These are phyloP conservation scores for Luffia ferchaultella DNA, from an alignment of 2,888 invertebrate species.

Conservation along the genomic window DNA sequence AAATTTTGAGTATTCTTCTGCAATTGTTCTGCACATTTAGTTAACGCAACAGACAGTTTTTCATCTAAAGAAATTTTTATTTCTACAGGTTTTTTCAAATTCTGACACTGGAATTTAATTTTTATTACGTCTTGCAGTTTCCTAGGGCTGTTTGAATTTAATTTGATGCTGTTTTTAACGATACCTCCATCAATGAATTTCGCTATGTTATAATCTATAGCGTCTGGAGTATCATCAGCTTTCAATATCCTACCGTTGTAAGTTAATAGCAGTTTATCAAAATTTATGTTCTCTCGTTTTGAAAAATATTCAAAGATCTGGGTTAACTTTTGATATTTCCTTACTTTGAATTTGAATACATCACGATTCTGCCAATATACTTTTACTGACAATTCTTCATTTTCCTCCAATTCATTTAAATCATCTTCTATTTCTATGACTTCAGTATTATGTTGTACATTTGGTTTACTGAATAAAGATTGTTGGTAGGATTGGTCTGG, in stretches of 20 bases:
- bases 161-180: constrained; percentile 27
- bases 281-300: constrained; percentile 30
- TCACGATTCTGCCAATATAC: constrained; percentile 50
- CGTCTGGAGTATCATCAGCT: constrained; percentile 44
- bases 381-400: constrained; percentile 51
- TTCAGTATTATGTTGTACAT: constrained; percentile 13
- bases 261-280: constrained; percentile 39
- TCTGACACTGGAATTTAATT: constrained; percentile 52
- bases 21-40: constrained; percentile 50
- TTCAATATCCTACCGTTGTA: constrained; percentile 42
- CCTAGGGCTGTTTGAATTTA: constrained; percentile 11
- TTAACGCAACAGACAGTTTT: constrained; percentile 40
- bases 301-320: constrained; percentile 44
- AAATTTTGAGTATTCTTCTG: constrained; percentile 39
- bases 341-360: constrained; percentile 39
- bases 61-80: constrained; percentile 30
- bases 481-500: constrained; percentile 31
- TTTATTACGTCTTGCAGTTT: constrained; percentile 22
- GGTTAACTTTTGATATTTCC: constrained; percentile 42
- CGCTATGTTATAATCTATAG: constrained; percentile 41
- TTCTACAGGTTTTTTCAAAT: constrained; percentile 40
- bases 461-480: constrained; percentile 25
- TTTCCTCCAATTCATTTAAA: constrained; percentile 30
- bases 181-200: constrained; percentile 57
- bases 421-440: constrained; percentile 21